Conservation (phyloP, 2,797 vertebrate genomes). For the Gastrophryne carolinensis region DNA sequence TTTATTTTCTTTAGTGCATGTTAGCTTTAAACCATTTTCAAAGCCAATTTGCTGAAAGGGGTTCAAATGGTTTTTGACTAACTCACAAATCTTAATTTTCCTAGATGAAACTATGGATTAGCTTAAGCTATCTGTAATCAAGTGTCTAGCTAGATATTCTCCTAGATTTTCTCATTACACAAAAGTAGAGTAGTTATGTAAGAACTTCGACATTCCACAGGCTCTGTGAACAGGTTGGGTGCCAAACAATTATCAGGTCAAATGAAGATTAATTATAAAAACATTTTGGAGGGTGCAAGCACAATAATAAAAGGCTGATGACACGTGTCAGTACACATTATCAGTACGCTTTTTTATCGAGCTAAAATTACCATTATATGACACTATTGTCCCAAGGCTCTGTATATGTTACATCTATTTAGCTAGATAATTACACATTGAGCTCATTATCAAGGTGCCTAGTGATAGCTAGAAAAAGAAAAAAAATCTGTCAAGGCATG, state of each 20-base stretch:
- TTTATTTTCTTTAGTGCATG: no score
- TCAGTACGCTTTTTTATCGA: not conserved
- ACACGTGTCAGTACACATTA: slow-evolving; percentile 36
- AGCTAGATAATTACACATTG: slow-evolving; percentile 23
- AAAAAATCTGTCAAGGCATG: slow-evolving; percentile 19
- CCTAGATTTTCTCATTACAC: no score
- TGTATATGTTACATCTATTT: slow-evolving; percentile 11
- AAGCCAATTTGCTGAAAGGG: no score
- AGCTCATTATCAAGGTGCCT: slow-evolving; percentile 26
- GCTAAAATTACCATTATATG: slow-evolving; percentile 17
- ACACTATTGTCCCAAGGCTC: slow-evolving; percentile 13
- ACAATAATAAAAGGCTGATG: not conserved
- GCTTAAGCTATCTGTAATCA: no score
- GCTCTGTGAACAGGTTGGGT: not conserved
- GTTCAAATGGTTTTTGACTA: no score
- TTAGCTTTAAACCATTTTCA: no score
- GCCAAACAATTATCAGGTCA: not conserved
- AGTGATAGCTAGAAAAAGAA: slow-evolving; percentile 11
- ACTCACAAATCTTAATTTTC: no score
- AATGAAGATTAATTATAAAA: not conserved
- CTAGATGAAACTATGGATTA: no score
- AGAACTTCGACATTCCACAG: not conserved
- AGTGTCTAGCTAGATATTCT: no score
- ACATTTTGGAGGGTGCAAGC: not conserved
- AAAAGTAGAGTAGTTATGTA: not conserved